Evolutionary conservation across 2,797 vertebrate species (phyloP), one percentile per base, ranked within the genome.

Genomic region (Ciconia nigra): DNA sequence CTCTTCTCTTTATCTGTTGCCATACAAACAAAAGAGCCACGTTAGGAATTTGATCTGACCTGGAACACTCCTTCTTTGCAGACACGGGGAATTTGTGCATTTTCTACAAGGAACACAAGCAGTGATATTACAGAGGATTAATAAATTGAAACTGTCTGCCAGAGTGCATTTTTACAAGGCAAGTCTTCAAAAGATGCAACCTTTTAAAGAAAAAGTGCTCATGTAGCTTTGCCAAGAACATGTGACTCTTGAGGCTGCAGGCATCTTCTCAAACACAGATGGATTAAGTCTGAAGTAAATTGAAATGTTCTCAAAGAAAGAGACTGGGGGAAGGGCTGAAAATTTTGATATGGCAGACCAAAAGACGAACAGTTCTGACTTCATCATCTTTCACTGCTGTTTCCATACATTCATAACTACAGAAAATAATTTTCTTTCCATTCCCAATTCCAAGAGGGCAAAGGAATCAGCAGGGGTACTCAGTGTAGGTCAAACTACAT

Each of bases 361-460:
- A 57, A 89, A 63, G 69, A 59, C 0, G 7, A 74, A 41, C 51
- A 37, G 28, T 69, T 88, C 58, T 78, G 84, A 73, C 72, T 54
- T 78, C 29, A 49, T 70, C 63, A 15, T 18, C 35, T 29, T 72
- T 73, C 80, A 33, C 79, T 51, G 39, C 69, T 88, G 10, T n/a
- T 91, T 76, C 88, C 55, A 72, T 73, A 73, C 35, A 24, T 47
- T 91, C 15, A 6, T 22, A 74, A 61, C 37, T 18, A 52, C 44
- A 76, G 58, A 82, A 97, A 95, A 88, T 39, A 0, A 59, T 61
- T 96, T 89, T 87, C 58, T 88, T 96, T 90, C 87, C 49, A 66
- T 66, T 70, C 37, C 31, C 19, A 31, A 29, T 86, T 87, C 87
- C 87, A 92, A 17, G 51, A 46, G 42, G 29, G 57, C 4, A 41